A percentile compares a stretch with the other conserved stretches of the same genome.
These are phyloP conservation scores for Nannobrachium achirus DNA, from an alignment of 2,113 vertebrate species.

Conservation along the genomic window DNA sequence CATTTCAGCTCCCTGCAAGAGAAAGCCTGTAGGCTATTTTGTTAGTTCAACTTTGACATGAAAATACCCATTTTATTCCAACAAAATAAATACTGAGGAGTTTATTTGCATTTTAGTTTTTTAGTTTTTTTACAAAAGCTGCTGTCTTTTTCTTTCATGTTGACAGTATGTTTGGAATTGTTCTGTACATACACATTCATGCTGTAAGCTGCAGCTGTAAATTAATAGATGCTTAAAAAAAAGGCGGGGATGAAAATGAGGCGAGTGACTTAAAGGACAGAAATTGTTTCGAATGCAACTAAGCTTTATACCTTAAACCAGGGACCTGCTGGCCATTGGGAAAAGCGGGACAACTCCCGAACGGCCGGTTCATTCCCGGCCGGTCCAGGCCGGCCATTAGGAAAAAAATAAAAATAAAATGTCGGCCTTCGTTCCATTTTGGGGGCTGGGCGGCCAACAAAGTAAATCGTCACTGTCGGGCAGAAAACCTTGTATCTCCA, in stretches of 20 bases:
- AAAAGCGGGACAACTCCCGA: too few relatives aligned
- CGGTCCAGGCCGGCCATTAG: too few relatives aligned
- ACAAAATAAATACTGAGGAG: conserved; percentile 78
- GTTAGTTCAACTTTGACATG: conserved; percentile 60
- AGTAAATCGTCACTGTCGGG: too few relatives aligned
- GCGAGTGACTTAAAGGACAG: conserved; percentile 15
- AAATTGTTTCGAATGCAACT: conserved; percentile 1
- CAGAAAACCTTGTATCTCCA: too few relatives aligned
- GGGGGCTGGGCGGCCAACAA: too few relatives aligned
- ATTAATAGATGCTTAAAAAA: conserved; percentile 43
- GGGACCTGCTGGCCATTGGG: too few relatives aligned
- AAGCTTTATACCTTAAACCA: too few relatives aligned
- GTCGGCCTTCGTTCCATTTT: too few relatives aligned
- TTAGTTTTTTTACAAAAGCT: conserved; percentile 67
- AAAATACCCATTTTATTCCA: conserved; percentile 76
- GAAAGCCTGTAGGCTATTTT: conserved; percentile 69
- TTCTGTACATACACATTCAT: conserved; percentile 70
- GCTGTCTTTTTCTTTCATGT: conserved; percentile 22
- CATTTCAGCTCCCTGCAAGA: conserved; percentile 68
- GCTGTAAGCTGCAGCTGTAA: conserved; percentile 53
- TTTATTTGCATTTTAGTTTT: neutral
- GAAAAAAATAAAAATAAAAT: too few relatives aligned
- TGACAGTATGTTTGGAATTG: conserved; percentile 47
- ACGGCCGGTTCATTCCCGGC: too few relatives aligned
- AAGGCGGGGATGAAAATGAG: conserved; percentile 3